Base-by-base conservation (phyloP, 2,797 vertebrate genomes). In the Xiphophorus birchmanni region DNA sequence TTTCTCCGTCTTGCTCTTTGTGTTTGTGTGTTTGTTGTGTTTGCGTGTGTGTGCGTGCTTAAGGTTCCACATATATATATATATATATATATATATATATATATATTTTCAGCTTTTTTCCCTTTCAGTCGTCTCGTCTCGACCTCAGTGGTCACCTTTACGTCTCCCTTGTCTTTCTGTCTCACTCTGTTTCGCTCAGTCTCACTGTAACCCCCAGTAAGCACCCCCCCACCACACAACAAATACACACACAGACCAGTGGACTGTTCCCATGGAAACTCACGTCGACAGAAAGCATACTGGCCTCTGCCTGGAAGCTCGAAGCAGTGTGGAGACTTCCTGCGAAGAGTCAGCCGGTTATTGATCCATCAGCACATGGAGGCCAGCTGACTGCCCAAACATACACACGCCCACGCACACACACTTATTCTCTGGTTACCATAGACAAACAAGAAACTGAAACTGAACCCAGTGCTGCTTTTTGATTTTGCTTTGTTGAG, bases 191-290 rank as follows among this genome's bases (percentile, higher is more conserved):
- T 58, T 78, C 47, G 47, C 47, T 73, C 78, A 60, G 69, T 71
- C 83, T 84, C 75, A 58, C 76, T 74, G 81, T 83, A 82, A n/a
- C 75, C 82, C 81, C 81, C 58, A 52, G 58, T 75, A 80, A 79
- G 35, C 44, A 35, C 81, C 81, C 79, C 40, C 71, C 54, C 78
- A 82, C 37, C 65, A 69, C 37, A 69, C 65, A 40, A 40, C 35
- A 67, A 40, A 23, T 75, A 76, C 45, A 42, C 60, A 32, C 77
- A 78, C 81, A 42, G 54, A 78, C 69, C 77, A 37, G 58, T 74
- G n/a, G 82, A 82, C 90, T 91, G 93, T 94, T 94, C 88, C 93
- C 92, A 94, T 94, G 90, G 93, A 92, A 94, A 94, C 93, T 78
- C 80, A 92, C 87, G 91, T 87, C n/a, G 89, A 86, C 87, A 87